Evolutionary conservation across 2,888 invertebrate genomes (phyloP), one percentile per base, ranked within the genome.

Genomic region (Sthenelais limicola): DNA sequence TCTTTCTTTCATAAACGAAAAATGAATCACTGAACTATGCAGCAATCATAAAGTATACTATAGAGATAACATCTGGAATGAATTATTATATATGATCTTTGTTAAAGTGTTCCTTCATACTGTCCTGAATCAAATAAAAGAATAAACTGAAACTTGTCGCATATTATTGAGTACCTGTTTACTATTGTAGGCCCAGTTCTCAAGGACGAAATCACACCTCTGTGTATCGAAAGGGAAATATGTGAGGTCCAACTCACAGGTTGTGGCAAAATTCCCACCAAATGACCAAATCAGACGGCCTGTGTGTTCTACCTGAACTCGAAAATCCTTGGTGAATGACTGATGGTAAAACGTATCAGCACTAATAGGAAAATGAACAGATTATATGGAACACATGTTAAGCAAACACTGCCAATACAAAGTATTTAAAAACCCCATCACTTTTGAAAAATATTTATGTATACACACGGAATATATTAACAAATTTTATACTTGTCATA

Each of bases 161-260:
- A 15, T 66, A 15, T n/a, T 30, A 9, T 32, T 7, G 33, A 7
- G 18, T 18, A 70, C 49, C 56, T 73, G 56, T 28, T 49, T 18
- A 28, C 52, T 30, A 7, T 38, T 48, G 54, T 73, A 67, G 43
- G 67, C 54, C 73, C 73, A 73, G 56, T 54, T 68, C 28, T 32
- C 67, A 28, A 73, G 47, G 1, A n/a, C 21, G 3, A 73, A 28
- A 15, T 68, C 43, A 68, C 73, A 73, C 12, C 24, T 3, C 33
- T 73, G 73, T 0, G 7, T 18, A 56, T 73, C 73, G 32, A 73
- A 73, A n/a, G 73, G 73, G 56, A 62, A 73, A 54, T 30, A 68
- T 4, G 68, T 73, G 68, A 73, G 68, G 68, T 73, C 67, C 9
- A 73, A 48, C 12, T 24, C 9, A 33, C 73, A 73, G 3, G 43